These are phyloP conservation scores for Beroe forskalii DNA, from an alignment of 37 sponge, comb jelly and placozoan genomes.

Conservation along the genomic window DNA sequence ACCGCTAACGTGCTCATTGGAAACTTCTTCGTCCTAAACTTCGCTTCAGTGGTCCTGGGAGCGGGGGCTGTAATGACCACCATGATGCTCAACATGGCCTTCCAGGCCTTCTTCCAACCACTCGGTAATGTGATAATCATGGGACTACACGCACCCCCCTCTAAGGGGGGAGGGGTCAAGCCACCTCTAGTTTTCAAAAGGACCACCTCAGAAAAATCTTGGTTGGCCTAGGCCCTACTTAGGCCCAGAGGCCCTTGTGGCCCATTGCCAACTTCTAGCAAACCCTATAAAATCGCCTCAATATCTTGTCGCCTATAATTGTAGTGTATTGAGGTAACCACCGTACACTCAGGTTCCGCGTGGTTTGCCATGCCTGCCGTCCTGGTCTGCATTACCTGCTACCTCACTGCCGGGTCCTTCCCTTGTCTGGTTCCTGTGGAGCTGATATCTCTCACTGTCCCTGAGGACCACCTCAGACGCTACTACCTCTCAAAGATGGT, in stretches of 20 bases:
- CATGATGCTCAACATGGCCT: conserved; percentile 24
- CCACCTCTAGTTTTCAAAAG: too few relatives aligned
- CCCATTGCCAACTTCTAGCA: too few relatives aligned
- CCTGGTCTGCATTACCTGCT: conserved; percentile 11
- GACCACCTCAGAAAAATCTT: too few relatives aligned
- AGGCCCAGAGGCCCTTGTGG: too few relatives aligned
- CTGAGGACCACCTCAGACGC: conserved; percentile 29
- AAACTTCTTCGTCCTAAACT: conserved; percentile 39
- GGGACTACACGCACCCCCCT: too few relatives aligned
- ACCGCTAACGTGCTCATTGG: conserved; percentile 39
- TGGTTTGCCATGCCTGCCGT: conserved; percentile 30
- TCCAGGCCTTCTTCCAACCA: conserved; percentile 15
- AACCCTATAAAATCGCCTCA: too few relatives aligned
- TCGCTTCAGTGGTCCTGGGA: conserved; percentile 5
- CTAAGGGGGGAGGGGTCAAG: too few relatives aligned
- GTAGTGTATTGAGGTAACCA: neutral
- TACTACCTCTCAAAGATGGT: conserved; percentile 13
- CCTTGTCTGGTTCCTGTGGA: conserved; percentile 23
- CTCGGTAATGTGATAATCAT: conserved; percentile 39
- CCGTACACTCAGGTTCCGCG: neutral
- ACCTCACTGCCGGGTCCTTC: conserved; percentile 16
- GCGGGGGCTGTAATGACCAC: conserved; percentile 19
- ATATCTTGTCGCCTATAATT: too few relatives aligned
- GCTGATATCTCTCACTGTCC: neutral
- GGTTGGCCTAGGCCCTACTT: too few relatives aligned